Evolutionary conservation across 2,797 vertebrate genomes (phyloP).

Genomic region (Ceryle rudis): DNA sequence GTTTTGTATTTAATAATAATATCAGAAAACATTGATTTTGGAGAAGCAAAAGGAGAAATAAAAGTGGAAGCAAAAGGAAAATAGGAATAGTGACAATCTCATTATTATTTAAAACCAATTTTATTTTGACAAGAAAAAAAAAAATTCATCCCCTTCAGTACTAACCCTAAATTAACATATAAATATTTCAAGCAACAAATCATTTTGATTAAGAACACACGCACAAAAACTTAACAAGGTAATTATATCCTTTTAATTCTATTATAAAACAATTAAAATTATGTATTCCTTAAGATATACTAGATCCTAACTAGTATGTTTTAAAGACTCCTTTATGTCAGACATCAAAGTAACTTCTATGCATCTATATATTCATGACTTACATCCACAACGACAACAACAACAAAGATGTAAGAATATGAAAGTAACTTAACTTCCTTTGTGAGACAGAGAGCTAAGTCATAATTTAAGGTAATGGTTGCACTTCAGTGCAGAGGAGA

Average conservation of each 20-base stretch:
- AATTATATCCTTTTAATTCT: not conserved
- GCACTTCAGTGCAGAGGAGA: not conserved
- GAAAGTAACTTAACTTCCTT: not conserved
- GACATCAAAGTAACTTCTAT: not conserved
- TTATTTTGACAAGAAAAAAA: conserved; percentile 18
- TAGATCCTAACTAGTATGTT: not conserved
- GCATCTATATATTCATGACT: not conserved
- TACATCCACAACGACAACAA: not conserved
- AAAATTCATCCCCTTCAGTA: not conserved
- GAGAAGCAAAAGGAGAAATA: not conserved
- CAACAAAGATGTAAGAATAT: not conserved
- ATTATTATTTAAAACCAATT: conserved; percentile 41
- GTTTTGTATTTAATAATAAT: conserved; percentile 27
- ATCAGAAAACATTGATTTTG: conserved; percentile 28
- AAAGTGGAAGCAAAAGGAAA: not conserved
- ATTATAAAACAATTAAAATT: not conserved
- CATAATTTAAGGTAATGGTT: not conserved
- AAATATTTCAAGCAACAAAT: not conserved
- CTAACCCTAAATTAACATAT: conserved; percentile 21
- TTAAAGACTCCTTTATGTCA: not conserved
- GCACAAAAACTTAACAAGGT: not conserved
- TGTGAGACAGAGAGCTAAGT: not conserved
- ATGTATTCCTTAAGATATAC: not conserved
- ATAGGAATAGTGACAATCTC: conserved; percentile 10
- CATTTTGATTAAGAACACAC: not conserved